phyloP scores from a whole-genome alignment of 37 sponge, comb jelly and placozoan species.

The Mnemiopsis leidyi region DNA sequence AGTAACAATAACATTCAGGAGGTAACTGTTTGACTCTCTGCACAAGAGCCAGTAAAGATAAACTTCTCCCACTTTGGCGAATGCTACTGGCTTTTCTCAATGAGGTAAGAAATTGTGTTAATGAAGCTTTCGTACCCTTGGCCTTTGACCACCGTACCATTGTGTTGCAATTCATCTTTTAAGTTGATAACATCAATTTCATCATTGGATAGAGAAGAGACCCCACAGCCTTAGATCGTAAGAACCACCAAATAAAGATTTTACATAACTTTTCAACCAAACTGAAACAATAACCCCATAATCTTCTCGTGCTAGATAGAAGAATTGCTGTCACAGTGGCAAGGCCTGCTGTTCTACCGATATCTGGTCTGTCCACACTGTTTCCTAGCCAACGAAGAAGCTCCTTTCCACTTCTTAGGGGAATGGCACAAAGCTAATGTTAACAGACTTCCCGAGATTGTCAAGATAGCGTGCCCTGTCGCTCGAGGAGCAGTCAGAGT shows the following conservation, averaged over 20 bases:
- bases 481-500: conserved; percentile 55
- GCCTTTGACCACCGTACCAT: too few relatives aligned
- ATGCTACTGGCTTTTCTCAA: conserved; percentile 26
- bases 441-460: conserved; percentile 49
- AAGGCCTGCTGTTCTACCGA: conserved; percentile 44
- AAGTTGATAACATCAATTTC: too few relatives aligned
- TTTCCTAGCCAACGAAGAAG: conserved; percentile 14
- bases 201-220: too few relatives aligned
- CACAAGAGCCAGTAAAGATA: background rate
- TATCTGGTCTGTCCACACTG: conserved; percentile 63
- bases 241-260: too few relatives aligned
- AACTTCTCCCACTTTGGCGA: conserved; percentile 40
- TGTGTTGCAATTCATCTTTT: too few relatives aligned
- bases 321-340: conserved; percentile 44
- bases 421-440: conserved; percentile 47
- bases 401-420: conserved; percentile 50
- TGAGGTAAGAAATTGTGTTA: too few relatives aligned
- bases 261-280: too few relatives aligned
- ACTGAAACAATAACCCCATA: too few relatives aligned
- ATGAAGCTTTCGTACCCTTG: too few relatives aligned
- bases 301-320: conserved; percentile 3
- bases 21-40: conserved; percentile 6
- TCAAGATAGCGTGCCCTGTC: conserved; percentile 66
- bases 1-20: too few relatives aligned
- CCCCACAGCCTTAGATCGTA: too few relatives aligned